Evolutionary conservation across 2,113 vertebrate species (phyloP), one percentile per base, ranked within the genome.

Genomic region (Tringa solitaria): DNA sequence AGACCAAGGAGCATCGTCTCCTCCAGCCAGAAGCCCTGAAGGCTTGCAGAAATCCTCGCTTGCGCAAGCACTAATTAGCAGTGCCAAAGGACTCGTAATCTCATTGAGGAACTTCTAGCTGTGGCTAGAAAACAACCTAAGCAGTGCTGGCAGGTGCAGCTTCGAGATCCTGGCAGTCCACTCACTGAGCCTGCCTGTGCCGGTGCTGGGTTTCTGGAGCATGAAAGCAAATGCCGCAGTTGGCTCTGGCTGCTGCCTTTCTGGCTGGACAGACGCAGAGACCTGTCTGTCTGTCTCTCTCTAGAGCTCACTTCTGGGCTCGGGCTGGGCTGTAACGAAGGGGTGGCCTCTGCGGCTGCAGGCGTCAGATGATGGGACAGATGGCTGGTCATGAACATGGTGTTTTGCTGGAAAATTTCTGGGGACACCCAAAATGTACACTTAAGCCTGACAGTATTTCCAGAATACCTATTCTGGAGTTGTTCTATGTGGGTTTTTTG

Each of bases 101-200:
- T 86, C 80, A 46, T 77, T 84, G 93, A 88, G 68, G 77, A 70
- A 41, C 32, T 7, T 72, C 2, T 51, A 67, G 53, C 15, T 3
- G 5, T 35, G 50, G 54, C 50, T 64, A 23, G 60, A 45, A 53
- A 63, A 37, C 12, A 12, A 6, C 33, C 43, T 26, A 65, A n/a
- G 84, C 76, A 23, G 76, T 19, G 22, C 12, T 35, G 76, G 11
- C n/a, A 28, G 46, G n/a, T 22, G 32, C 48, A 61, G 75, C 56
- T 28, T 22, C 4, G 0, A 59, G 27, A 14, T 16, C 17, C 32
- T 26, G 27, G 32, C 4, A 2, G 6, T 15, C 32, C 9, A 1
- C 8, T 24, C 20, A 6, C 17, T 6, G 13, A 28, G 50, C 3
- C 1, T 5, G 5, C 6, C 12, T 3, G 0, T 0, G 1, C 37